Percentiles rank a stretch among this genome's conserved stretches.
Evolutionary conservation across 2,888 invertebrate species (phyloP).

Genomic region (Cephus nigrinus): DNA sequence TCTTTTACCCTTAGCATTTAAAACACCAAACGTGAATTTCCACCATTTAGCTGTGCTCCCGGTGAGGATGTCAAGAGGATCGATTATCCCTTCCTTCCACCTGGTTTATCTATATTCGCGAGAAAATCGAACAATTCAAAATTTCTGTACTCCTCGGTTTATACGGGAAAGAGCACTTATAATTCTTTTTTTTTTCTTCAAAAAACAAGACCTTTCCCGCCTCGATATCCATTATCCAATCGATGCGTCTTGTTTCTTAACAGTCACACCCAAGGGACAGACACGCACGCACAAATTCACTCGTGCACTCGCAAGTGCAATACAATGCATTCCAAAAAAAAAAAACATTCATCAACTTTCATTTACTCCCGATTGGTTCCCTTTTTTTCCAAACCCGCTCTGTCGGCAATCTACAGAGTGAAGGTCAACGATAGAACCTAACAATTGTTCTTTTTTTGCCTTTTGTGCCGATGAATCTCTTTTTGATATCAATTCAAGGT

Average conservation of each 20-base stretch:
- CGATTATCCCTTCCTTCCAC: background rate
- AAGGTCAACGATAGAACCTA: background rate
- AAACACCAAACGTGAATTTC: background rate
- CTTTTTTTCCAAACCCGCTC: background rate
- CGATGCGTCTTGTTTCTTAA: background rate
- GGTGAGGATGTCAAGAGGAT: background rate
- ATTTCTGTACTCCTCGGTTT: background rate
- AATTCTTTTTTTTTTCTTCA: background rate
- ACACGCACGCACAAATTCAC: background rate
- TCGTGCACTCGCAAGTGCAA: background rate
- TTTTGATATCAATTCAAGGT: slow-evolving; percentile 25
- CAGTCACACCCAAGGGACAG: background rate
- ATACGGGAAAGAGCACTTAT: background rate
- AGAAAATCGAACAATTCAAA: background rate
- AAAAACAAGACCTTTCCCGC: background rate
- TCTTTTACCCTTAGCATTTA: background rate
- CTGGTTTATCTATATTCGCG: background rate
- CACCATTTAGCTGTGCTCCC: background rate
- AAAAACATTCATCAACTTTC: background rate
- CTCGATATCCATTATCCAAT: background rate
- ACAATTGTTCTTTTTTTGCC: background rate
- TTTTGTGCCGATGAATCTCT: slow-evolving; percentile 29
- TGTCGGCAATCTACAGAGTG: background rate
- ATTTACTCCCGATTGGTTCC: background rate
- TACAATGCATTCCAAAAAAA: background rate